Base-by-base conservation (phyloP, 2,888 invertebrate genomes). In the Fragum fragum region DNA sequence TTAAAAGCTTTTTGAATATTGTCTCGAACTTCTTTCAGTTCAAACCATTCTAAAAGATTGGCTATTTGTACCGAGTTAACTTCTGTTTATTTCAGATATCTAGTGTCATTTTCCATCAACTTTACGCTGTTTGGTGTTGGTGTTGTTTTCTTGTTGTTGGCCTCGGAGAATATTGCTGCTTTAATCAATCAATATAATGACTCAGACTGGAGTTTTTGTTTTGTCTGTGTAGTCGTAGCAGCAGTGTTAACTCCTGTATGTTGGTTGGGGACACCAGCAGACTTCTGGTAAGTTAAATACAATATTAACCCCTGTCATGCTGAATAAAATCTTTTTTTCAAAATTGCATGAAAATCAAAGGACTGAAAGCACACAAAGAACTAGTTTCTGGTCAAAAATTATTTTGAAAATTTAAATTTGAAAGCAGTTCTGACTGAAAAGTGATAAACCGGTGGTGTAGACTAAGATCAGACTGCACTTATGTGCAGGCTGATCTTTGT, bases 211-310 rank as follows among this genome's bases (percentile, higher is more conserved):
- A 95, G 96, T 86, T 97, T 97, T 94, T 98, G 98, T 93, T 96
- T 97, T 88, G 98, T 97, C 97, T 96, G 98, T 93, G 93, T 97
- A 28, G 94, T 98, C 23, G 95, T 98, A 1, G 97, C 97, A 0
- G 92, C 96, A 1, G 93, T 97, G 72, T 95, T 98, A 28, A 97
- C 97, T 86, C 98, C 98, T 0, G 94, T 97, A 72, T 96, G 97
- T 95, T 98, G 98, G 97, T 95, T 98, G 7, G 98, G 98, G 69
- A 97, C 98, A 83, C 98, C 98, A 0, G 97, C 97, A 94, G 97
- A 98, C 92, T 97, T 98, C 97, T 97, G 98, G 98, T 98, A 94
- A 96, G 95, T 94, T 42, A n/a, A n/a, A n/a, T n/a, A n/a, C n/a
- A n/a, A n/a, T n/a, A n/a, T n/a, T n/a, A n/a, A n/a, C n/a, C n/a